Evolutionary conservation across 2,888 invertebrate species (phyloP).

Genomic region (Chymomyza caudatula): DNA sequence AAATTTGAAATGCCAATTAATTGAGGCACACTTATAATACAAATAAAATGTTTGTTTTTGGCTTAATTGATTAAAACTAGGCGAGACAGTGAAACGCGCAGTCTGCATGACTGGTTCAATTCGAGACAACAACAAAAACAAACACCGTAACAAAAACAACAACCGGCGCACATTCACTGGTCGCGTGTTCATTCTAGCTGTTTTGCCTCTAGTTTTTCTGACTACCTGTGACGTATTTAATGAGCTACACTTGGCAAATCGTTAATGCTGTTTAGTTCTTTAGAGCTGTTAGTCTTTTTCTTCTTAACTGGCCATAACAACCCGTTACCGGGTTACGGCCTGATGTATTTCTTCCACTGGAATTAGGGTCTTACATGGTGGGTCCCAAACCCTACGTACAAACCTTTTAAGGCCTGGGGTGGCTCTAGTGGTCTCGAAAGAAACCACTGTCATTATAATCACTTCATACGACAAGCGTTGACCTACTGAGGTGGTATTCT

Average conservation of each 20-base stretch:
- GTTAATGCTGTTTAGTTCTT: too few species aligned
- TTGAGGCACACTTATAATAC: background rate
- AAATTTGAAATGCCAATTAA: background rate
- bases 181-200: conserved; percentile 12
- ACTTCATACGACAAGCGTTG: too few species aligned
- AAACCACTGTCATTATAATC: too few species aligned
- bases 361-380: too few species aligned
- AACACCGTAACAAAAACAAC: conserved; percentile 29
- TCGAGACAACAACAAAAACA: conserved; percentile 35
- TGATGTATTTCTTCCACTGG: too few species aligned
- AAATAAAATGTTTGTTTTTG: background rate
- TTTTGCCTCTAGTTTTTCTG: conserved; percentile 9
- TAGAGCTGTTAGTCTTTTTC: too few species aligned
- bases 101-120: background rate
- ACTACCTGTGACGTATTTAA: background rate
- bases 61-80: background rate
- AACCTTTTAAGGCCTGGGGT: too few species aligned
- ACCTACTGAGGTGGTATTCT: too few species aligned
- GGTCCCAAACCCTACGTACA: too few species aligned
- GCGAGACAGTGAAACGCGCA: background rate
- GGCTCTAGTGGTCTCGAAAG: too few species aligned
- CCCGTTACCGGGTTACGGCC: too few species aligned
- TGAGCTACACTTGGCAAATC: background rate
- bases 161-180: conserved; percentile 24
- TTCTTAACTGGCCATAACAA: too few species aligned